Conservation (phyloP, 2,888 invertebrate genomes). For the Mayetiola destructor region DNA sequence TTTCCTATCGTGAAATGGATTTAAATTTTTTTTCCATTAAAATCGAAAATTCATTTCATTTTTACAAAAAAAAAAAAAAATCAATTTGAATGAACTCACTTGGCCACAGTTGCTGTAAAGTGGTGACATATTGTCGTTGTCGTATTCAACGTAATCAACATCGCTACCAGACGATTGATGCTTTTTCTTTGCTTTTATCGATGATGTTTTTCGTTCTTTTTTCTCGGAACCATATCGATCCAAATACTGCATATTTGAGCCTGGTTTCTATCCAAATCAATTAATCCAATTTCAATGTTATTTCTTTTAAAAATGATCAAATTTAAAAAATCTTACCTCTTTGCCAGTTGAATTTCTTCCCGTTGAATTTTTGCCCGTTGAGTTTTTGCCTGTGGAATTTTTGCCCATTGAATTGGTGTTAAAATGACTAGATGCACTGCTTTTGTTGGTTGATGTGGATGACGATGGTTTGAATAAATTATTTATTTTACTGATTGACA, state of each 20-base stretch:
- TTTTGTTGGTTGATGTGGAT: constrained; percentile 11
- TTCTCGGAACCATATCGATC: constrained; percentile 25
- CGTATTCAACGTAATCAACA: constrained; percentile 45
- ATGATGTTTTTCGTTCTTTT: constrained; percentile 19
- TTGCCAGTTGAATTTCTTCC: not conserved
- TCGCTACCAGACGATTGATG: constrained; percentile 27
- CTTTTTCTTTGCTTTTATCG: constrained; percentile 16
- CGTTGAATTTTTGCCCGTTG: not conserved
- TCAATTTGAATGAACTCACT: constrained; percentile 18
- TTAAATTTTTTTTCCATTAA: not conserved
- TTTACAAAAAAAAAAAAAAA: not conserved
- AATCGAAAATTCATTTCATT: not conserved
- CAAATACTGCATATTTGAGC: constrained; percentile 39
- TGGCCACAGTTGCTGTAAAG: constrained; percentile 60
- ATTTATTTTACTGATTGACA: constrained; percentile 18
- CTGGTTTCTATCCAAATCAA: constrained; percentile 31
- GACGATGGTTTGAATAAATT: constrained; percentile 17
- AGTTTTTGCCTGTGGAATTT: constrained; percentile 1
- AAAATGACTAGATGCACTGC: constrained; percentile 19
- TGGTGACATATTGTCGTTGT: constrained; percentile 46
- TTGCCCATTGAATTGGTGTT: constrained; percentile 5
- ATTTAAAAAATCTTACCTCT: not conserved
- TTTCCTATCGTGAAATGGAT: constrained; percentile 27
- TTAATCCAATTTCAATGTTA: no score
- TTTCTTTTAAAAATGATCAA: not conserved